A percentile compares a stretch with the other conserved stretches of the same genome.
phyloP scores from a whole-genome alignment of 2,113 vertebrate genomes.

The Albula goreensis region DNA sequence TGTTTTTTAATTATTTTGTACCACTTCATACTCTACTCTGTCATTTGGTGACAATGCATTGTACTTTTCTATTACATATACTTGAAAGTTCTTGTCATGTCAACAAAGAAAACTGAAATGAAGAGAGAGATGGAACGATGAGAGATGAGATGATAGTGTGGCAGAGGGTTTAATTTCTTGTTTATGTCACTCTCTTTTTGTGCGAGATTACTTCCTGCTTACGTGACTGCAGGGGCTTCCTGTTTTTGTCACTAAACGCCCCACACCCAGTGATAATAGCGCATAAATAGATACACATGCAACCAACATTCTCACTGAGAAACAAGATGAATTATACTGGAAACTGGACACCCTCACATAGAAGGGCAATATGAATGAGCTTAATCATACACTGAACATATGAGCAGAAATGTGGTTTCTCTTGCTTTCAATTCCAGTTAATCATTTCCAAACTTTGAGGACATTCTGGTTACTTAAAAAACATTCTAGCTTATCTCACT shows the following conservation, averaged over 20 bases:
- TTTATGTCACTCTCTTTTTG: constrained; percentile 12
- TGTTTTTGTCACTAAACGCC: constrained; percentile 8
- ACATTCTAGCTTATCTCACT: too few relatives aligned
- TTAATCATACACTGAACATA: too few relatives aligned
- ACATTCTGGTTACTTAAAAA: too few relatives aligned
- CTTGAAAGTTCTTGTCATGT: too few relatives aligned
- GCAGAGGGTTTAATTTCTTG: neutral
- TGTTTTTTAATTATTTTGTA: too few relatives aligned
- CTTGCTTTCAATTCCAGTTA: neutral
- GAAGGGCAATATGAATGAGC: too few relatives aligned
- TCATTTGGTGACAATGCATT: too few relatives aligned
- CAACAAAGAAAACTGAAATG: too few relatives aligned
- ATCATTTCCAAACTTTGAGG: neutral
- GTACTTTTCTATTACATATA: too few relatives aligned
- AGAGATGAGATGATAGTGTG: neutral
- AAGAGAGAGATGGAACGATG: neutral
- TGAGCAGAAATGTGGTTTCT: too few relatives aligned
- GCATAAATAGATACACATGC: constrained; percentile 4
- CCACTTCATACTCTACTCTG: too few relatives aligned
- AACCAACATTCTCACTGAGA: neutral
- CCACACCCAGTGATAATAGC: constrained; percentile 21
- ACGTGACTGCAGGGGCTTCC: constrained; percentile 21
- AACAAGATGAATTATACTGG: neutral
- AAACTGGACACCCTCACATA: neutral
- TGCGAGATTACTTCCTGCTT: constrained; percentile 23